These are phyloP conservation scores for Philereme transversata DNA, from an alignment of 2,888 invertebrate genomes.

Conservation along the genomic window DNA sequence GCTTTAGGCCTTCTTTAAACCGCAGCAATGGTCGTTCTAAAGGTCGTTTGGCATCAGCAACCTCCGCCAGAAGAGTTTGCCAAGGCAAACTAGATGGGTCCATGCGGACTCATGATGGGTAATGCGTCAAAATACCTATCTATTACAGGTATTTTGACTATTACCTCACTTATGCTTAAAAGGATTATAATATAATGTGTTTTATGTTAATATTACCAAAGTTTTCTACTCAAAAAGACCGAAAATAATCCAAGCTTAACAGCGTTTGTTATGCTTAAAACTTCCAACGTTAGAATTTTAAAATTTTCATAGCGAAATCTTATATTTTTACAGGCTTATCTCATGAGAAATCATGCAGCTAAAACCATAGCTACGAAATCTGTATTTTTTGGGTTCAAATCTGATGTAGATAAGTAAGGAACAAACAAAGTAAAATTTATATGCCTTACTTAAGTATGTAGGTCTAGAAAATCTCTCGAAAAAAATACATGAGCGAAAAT, in stretches of 20 bases:
- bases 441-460: slow-evolving; percentile 19
- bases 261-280: slow-evolving; percentile 26
- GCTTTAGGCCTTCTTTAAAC: too few species aligned
- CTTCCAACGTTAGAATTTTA: slow-evolving; percentile 26
- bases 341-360: slow-evolving; percentile 42
- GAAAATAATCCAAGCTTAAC: slow-evolving; percentile 26
- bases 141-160: too few species aligned
- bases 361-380: slow-evolving; percentile 14
- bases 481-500: slow-evolving; percentile 67
- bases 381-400: slow-evolving; percentile 14
- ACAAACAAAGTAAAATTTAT: slow-evolving; percentile 16
- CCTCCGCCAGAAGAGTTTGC: too few species aligned
- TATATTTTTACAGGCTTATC: slow-evolving; percentile 42
- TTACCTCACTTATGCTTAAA: too few species aligned
- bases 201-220: slow-evolving; percentile 7
- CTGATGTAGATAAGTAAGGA: slow-evolving; percentile 7
- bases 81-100: too few species aligned
- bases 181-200: too few species aligned
- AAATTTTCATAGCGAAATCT: slow-evolving; percentile 33
- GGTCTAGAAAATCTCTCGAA: slow-evolving; percentile 45
- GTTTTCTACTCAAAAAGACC: slow-evolving; percentile 10
- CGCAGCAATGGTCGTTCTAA: too few species aligned
- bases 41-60: too few species aligned
- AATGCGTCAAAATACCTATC: too few species aligned
- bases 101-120: too few species aligned